Evolutionary conservation across 2,797 vertebrate species (phyloP).

Genomic region (Cygnus olor): DNA sequence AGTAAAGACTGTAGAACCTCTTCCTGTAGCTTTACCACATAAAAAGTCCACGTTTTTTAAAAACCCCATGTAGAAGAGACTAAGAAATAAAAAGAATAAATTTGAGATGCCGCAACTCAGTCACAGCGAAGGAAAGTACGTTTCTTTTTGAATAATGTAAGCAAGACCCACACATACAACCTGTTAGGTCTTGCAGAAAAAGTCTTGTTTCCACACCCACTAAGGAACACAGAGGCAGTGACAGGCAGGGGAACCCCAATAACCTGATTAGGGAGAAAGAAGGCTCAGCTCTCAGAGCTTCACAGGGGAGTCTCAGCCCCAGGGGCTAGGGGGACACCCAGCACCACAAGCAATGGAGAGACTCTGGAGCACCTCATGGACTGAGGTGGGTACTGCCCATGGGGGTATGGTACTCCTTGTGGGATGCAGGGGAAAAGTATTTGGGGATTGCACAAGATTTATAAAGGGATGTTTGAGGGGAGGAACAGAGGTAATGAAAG

Average conservation of each 20-base stretch:
- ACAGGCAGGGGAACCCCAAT: not conserved
- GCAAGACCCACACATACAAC: not conserved
- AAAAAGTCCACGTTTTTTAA: no score
- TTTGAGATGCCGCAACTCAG: not conserved
- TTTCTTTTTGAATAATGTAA: not conserved
- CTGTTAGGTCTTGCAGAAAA: not conserved
- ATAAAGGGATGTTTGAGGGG: not conserved
- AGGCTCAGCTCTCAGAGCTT: not conserved
- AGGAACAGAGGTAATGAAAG: not conserved
- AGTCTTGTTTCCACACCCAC: not conserved
- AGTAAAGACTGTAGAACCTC: not conserved
- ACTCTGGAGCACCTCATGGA: not conserved
- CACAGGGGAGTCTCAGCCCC: not conserved
- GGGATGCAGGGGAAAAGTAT: not conserved
- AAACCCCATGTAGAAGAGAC: not conserved
- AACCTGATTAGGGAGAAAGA: not conserved
- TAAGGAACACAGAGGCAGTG: not conserved
- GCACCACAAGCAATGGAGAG: not conserved
- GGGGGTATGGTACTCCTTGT: not conserved
- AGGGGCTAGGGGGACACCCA: not conserved
- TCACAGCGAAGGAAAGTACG: not conserved
- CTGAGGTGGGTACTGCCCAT: accelerated
- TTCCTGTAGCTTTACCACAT: not conserved
- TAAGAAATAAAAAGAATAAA: not conserved
- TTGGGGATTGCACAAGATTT: not conserved